Conservation (phyloP, 2,888 invertebrate genomes). For the Nomada fucata region DNA sequence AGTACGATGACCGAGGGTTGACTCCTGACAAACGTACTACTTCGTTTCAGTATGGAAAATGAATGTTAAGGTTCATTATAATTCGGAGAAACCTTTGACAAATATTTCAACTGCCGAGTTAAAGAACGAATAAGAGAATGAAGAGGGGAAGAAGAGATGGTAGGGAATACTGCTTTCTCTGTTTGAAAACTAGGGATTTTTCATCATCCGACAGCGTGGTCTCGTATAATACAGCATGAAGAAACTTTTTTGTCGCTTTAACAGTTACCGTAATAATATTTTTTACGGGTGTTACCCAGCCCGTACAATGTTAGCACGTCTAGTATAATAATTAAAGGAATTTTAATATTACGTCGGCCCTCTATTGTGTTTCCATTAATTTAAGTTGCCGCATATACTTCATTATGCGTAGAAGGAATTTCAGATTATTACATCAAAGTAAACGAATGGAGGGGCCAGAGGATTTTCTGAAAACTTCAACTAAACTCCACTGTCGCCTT, state of each 20-base stretch:
- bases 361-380: constrained; percentile 54
- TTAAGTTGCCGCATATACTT: constrained; percentile 41
- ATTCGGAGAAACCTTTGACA: constrained; percentile 75
- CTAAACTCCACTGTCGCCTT: constrained; percentile 62
- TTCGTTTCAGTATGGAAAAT: constrained; percentile 69
- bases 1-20: constrained; percentile 75
- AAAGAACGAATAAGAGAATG: constrained; percentile 39
- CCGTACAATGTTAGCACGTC: not conserved
- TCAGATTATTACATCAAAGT: constrained; percentile 65
- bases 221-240: constrained; percentile 7
- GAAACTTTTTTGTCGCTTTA: constrained; percentile 15
- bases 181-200: constrained; percentile 54
- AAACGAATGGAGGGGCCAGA: constrained; percentile 36
- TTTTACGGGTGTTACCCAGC: not conserved
- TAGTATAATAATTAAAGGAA: constrained; percentile 33
- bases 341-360: constrained; percentile 22
- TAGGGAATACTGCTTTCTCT: constrained; percentile 59
- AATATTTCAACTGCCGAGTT: constrained; percentile 74
- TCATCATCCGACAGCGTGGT: constrained; percentile 40
- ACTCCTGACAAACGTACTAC: constrained; percentile 62
- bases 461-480: constrained; percentile 67
- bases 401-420: constrained; percentile 53
- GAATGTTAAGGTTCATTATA: constrained; percentile 81
- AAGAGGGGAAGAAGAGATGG: constrained; percentile 21
- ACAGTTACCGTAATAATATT: constrained; percentile 23